Percentiles rank a stretch among this genome's conserved stretches.
Evolutionary conservation across 2,113 vertebrate species (phyloP).

Genomic region (Arothron firmamentum): DNA sequence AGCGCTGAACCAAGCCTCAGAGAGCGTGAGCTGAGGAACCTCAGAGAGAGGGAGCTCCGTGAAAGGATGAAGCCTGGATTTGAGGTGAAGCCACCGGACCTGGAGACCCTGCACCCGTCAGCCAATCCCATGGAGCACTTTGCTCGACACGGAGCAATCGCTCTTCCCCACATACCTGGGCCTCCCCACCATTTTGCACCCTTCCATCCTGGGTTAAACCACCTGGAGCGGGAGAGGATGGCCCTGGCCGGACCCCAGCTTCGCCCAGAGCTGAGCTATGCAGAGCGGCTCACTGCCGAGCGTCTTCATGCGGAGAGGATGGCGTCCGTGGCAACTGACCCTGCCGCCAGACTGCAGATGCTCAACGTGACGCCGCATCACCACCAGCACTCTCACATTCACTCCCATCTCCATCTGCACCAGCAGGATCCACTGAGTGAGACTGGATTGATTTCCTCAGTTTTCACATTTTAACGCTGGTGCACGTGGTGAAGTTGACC

Average conservation of each 20-base stretch:
- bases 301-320: conserved; percentile 94
- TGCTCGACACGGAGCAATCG: conserved; percentile 87
- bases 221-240: conserved; percentile 90
- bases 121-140: conserved; percentile 97
- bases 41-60: conserved; percentile 88
- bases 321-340: conserved; percentile 90
- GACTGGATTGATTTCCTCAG: conserved; percentile 11
- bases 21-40: conserved; percentile 89
- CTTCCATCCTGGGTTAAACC: conserved; percentile 90
- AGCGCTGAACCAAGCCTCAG: conserved; percentile 87
- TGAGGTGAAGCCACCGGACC: conserved; percentile 93
- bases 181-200: conserved; percentile 89
- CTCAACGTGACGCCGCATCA: conserved; percentile 98
- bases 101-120: conserved; percentile 88
- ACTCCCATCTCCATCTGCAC: conserved; percentile 97
- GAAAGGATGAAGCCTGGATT: conserved; percentile 98
- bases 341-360: conserved; percentile 92
- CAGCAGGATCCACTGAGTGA: conserved; percentile 87
- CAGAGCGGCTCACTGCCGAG: conserved; percentile 92
- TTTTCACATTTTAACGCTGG: not conserved
- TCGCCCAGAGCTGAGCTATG: conserved; percentile 93
- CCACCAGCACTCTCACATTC: conserved; percentile 98
- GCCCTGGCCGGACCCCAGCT: conserved; percentile 84
- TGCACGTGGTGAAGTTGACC: not conserved
- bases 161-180: conserved; percentile 86